Evolutionary conservation across 1,140 invertebrate species (phyloP), one percentile per base, ranked within the genome.

Genomic region (Protaetia brevitarsis): DNA sequence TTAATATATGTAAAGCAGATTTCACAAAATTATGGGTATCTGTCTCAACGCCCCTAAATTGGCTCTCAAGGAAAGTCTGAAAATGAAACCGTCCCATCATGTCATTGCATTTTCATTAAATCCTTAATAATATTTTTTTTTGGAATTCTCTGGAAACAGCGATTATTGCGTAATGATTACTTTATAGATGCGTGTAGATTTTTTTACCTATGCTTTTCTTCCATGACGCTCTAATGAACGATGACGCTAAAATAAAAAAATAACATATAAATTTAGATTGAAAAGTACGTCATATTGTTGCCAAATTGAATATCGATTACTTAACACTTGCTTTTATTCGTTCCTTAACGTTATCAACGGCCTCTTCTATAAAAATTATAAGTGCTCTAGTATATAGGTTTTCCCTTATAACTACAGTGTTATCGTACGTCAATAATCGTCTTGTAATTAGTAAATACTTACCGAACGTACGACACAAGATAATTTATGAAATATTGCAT

Each of bases 1-100:
- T n/a, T n/a, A n/a, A n/a, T 23, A 63, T 19, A 64, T 68, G 56
- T 23, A 68, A 60, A 63, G 21, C 11, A 19, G 45, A 58, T 45
- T 41, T 16, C 6, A 13, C 10, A 13, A 16, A 41, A 16, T 6
- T 41, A 16, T 41, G 37, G 11, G 6, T n/a, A n/a, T n/a, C n/a
- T n/a, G n/a, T n/a, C n/a, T n/a, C n/a, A 6, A 60, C 37, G 58
- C 34, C 16, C 8, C 13, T 4, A 58, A 58, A 29, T 34, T 64
- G 63, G 45, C 28, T 58, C 3, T 59, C 34, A 19, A 65, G n/a
- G n/a, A 65, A 21, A 63, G 19, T 51, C 51, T 3, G 63, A 64
- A 57, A 56, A 56, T 65, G 63, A 36, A 65, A 30, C 51, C 63
- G 51, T 51, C 31, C 34, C 26, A 13, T 63, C 61, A 51, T 21